These are phyloP conservation scores for Pao palembangensis DNA, from an alignment of 2,113 vertebrate genomes.

Conservation along the genomic window DNA sequence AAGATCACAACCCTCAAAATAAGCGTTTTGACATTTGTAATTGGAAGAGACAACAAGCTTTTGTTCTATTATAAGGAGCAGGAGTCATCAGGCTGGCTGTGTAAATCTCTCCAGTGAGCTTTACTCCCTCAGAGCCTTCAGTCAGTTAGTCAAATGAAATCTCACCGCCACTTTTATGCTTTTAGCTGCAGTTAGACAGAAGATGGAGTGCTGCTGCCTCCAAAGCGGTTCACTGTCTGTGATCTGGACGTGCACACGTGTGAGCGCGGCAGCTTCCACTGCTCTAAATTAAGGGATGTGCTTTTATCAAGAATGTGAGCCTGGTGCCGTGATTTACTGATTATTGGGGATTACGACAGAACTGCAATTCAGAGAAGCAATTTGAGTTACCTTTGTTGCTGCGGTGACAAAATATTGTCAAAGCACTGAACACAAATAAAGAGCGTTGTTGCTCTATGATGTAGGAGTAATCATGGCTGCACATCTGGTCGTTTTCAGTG, in stretches of 20 bases:
- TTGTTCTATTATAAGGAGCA: slow-evolving; percentile 73
- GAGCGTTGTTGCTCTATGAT: slow-evolving; percentile 33
- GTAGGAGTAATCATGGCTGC: slow-evolving; percentile 36
- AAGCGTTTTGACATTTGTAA: slow-evolving; percentile 84
- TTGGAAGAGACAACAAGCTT: slow-evolving; percentile 80
- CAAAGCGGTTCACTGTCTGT: slow-evolving; percentile 41
- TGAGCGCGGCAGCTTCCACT: slow-evolving; percentile 50
- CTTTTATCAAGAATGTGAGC: slow-evolving; percentile 47
- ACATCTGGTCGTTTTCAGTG: slow-evolving; percentile 70
- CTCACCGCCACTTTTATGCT: slow-evolving; percentile 71
- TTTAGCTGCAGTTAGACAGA: slow-evolving; percentile 64
- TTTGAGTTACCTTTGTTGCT: slow-evolving; percentile 2
- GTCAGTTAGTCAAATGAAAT: slow-evolving; percentile 75
- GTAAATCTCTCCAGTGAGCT: slow-evolving; percentile 64
- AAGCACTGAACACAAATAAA: slow-evolving; percentile 49
- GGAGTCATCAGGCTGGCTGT: slow-evolving; percentile 62
- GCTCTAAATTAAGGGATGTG: slow-evolving; percentile 53
- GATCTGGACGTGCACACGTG: slow-evolving; percentile 53
- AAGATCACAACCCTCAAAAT: slow-evolving; percentile 84
- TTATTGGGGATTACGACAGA: slow-evolving; percentile 28
- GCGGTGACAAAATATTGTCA: slow-evolving; percentile 2
- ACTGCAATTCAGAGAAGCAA: slow-evolving; percentile 4
- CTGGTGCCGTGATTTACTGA: slow-evolving; percentile 46
- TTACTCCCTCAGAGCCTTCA: slow-evolving; percentile 67
- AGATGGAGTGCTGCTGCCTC: slow-evolving; percentile 70